Conservation (phyloP, 2,797 vertebrate species). For the Propithecus perrieri region DNA sequence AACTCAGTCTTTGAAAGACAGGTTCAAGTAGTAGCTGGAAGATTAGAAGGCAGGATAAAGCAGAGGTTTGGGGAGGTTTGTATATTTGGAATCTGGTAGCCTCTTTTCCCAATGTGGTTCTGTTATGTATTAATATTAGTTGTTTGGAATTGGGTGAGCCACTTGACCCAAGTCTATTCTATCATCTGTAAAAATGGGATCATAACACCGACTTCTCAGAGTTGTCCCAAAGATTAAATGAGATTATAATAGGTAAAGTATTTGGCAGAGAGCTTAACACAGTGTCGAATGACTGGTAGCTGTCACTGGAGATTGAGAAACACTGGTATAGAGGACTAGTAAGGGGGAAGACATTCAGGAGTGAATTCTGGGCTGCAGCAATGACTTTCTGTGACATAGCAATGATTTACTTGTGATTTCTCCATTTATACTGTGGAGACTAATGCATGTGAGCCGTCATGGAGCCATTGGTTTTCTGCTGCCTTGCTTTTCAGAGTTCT, state of each 20-base stretch:
- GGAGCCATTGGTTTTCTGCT: not conserved
- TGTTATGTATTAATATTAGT: not conserved
- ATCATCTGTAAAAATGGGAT: not conserved
- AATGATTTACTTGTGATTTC: accelerated
- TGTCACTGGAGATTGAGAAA: not conserved
- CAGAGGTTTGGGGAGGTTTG: not conserved
- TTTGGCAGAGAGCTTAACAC: not conserved
- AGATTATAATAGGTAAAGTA: too few relatives aligned
- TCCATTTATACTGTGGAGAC: accelerated
- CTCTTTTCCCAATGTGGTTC: not conserved
- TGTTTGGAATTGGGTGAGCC: not conserved
- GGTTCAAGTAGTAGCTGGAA: not conserved
- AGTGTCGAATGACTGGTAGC: too few relatives aligned
- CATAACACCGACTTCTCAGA: not conserved
- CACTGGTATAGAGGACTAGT: not conserved
- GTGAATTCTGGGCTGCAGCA: accelerated
- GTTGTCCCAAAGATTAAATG: not conserved
- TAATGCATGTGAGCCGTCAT: not conserved
- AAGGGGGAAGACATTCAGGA: not conserved
- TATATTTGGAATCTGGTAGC: not conserved
- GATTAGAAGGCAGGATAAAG: not conserved
- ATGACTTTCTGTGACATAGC: accelerated
- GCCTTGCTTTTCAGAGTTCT: not conserved
- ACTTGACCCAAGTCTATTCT: not conserved
- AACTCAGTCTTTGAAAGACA: not conserved